These are phyloP conservation scores for Nephotettix cincticeps DNA, from an alignment of 1,140 invertebrate species.

Conservation along the genomic window DNA sequence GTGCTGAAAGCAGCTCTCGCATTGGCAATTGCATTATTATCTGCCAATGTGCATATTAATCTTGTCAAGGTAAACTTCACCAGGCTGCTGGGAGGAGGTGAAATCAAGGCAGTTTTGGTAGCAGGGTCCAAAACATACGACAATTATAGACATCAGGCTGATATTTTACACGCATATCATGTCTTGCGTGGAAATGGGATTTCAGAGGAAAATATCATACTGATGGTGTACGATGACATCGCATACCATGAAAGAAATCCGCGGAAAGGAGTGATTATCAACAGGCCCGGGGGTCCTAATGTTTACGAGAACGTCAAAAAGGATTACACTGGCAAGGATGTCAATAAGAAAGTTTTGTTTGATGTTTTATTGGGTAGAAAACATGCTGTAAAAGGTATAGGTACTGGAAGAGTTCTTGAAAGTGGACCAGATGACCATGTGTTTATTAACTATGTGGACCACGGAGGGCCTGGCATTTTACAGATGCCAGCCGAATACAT, in stretches of 20 bases:
- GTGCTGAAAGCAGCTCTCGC: too few species aligned
- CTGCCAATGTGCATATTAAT: too few species aligned
- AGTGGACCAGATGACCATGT: slow-evolving; percentile 60
- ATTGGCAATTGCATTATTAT: too few species aligned
- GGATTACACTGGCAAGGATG: slow-evolving; percentile 58
- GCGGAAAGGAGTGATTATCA: slow-evolving; percentile 57
- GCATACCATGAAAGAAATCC: slow-evolving; percentile 60
- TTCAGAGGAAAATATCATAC: slow-evolving; percentile 58
- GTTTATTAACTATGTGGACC: slow-evolving; percentile 67
- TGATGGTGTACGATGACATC: slow-evolving; percentile 67
- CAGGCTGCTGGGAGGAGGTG: too few species aligned
- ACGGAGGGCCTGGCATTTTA: slow-evolving; percentile 61
- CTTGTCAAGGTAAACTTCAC: too few species aligned
- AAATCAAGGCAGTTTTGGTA: slow-evolving; percentile 60
- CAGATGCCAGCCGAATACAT: slow-evolving; percentile 53
- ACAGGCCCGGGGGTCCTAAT: slow-evolving; percentile 57
- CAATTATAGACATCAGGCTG: slow-evolving; percentile 66
- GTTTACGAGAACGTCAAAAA: slow-evolving; percentile 59
- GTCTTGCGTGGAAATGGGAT: slow-evolving; percentile 58
- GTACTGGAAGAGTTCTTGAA: slow-evolving; percentile 56
- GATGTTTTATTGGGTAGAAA: slow-evolving; percentile 56
- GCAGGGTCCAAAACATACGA: slow-evolving; percentile 58
- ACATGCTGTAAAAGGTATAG: slow-evolving; percentile 48
- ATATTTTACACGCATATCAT: slow-evolving; percentile 64
- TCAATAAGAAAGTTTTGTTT: slow-evolving; percentile 57